Evolutionary conservation across 2,888 invertebrate genomes (phyloP), one percentile per base, ranked within the genome.

Genomic region (Cistogaster globosa): DNA sequence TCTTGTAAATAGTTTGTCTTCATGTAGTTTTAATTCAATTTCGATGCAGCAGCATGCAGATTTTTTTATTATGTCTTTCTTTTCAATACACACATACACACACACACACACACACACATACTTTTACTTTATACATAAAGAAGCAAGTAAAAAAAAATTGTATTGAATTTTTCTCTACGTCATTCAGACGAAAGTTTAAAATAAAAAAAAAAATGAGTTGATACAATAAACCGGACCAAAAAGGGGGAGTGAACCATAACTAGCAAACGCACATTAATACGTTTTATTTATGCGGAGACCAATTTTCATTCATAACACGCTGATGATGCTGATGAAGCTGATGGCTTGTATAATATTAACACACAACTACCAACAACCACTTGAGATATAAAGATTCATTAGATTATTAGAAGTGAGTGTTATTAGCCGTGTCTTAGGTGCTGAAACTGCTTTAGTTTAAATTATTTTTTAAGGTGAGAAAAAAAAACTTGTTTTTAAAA

Each of bases 231-330:
- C 77, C 77, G 62, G 62, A 62, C 69, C 20, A 32, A 68, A 80
- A 53, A 58, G 58, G 36, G 58, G 65, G 72, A 51, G 51, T 57
- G 65, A 72, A 42, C 51, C 79, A 80, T 51, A 38, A 16, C 14
- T 65, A 38, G 26, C 45, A 18, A 67, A 36, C 65, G 45, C 45
- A 76, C 53, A 38, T n/a, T n/a, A 6, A 51, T 51, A 60, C 5
- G 45, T 48, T 2, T 36, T 57, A 16, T 32, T 57, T 57, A 8
- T 26, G 45, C 16, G 45, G 8, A 60, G 60, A 38, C 77, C 42
- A 78, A 78, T 69, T 69, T 77, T 69, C 77, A 78, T 78, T 78
- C 77, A 78, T 78, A 69, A 78, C 62, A 14, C 6, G 32, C 32
- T 32, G 32, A 32, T 32, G 26, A 26, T 26, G 26, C 1, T 26